phyloP scores from a whole-genome alignment of 30 jellyfish, hydroid and myxozoan genomes.

The Kudoa iwatai region DNA sequence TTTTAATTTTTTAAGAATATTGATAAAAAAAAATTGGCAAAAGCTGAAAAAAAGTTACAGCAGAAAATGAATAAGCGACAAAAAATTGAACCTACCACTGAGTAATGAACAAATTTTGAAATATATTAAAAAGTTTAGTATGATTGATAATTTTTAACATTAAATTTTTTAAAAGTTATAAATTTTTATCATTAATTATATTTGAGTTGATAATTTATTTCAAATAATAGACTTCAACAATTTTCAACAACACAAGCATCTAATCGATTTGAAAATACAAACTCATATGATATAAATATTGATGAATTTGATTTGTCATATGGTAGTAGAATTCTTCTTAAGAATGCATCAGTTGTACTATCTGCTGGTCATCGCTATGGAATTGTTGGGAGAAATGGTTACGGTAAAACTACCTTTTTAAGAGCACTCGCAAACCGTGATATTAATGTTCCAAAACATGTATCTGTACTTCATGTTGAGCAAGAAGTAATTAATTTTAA shows the following conservation, averaged over 20 bases:
- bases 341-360: constrained; percentile 12
- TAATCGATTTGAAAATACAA: no score
- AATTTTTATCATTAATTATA: not conserved
- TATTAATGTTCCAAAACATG: constrained; percentile 24
- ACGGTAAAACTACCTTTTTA: constrained; percentile 49
- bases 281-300: constrained; percentile 21
- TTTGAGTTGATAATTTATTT: no score
- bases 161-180: not conserved
- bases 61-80: constrained; percentile 15
- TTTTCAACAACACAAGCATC: no score
- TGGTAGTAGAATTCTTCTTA: constrained; percentile 53
- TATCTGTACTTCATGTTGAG: constrained; percentile 50
- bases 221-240: no score
- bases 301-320: constrained; percentile 44
- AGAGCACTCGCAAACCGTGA: constrained; percentile 35
- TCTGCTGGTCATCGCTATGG: constrained; percentile 75
- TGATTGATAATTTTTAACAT: no score
- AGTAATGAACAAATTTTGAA: constrained; percentile 3
- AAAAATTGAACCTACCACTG: constrained; percentile 4
- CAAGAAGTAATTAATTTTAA: constrained; percentile 47
- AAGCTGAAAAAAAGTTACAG: constrained; percentile 31
- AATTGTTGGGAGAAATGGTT: constrained; percentile 63
- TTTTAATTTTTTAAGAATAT: constrained; percentile 8
- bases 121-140: constrained; percentile 2
- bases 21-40: constrained; percentile 25